These are phyloP conservation scores for Drosophila chauvacae DNA, from an alignment of 1,140 invertebrate species.

Conservation along the genomic window DNA sequence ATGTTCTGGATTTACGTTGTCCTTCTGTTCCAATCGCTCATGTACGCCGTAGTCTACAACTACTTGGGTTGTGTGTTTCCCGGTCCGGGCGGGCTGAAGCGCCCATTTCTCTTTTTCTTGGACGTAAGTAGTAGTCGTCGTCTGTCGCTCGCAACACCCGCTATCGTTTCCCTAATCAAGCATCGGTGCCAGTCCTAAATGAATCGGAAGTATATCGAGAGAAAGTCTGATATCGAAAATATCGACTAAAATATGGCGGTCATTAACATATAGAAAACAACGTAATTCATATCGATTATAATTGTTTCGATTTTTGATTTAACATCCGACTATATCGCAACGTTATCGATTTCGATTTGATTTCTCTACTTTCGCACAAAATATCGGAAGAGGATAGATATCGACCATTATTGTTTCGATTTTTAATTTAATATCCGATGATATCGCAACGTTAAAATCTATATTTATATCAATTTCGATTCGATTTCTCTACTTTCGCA, in stretches of 20 bases:
- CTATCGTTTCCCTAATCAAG: too few species aligned
- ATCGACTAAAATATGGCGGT: not conserved
- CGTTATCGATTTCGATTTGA: not conserved
- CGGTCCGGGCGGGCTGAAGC: slow-evolving; percentile 72
- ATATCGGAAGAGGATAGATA: not conserved
- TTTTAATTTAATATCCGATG: too few species aligned
- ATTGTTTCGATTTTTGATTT: too few species aligned
- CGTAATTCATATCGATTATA: too few species aligned
- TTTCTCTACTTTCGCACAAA: not conserved
- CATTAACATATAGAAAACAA: not conserved
- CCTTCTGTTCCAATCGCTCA: slow-evolving; percentile 59
- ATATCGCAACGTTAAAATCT: not conserved
- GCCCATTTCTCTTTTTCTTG: slow-evolving; percentile 68
- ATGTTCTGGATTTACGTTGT: slow-evolving; percentile 64
- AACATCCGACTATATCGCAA: not conserved
- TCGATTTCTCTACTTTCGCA: not conserved
- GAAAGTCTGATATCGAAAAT: not conserved
- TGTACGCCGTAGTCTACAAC: slow-evolving; percentile 73
- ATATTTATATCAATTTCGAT: not conserved
- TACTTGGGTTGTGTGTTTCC: slow-evolving; percentile 76
- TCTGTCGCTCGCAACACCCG: too few species aligned
- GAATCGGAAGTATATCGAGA: not conserved
- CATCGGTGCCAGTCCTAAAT: not conserved
- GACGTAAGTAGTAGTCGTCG: slow-evolving; percentile 43
- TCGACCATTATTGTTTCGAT: too few species aligned